Evolutionary conservation across 2,797 vertebrate species (phyloP), one percentile per base, ranked within the genome.

Genomic region (Lophius americanus): DNA sequence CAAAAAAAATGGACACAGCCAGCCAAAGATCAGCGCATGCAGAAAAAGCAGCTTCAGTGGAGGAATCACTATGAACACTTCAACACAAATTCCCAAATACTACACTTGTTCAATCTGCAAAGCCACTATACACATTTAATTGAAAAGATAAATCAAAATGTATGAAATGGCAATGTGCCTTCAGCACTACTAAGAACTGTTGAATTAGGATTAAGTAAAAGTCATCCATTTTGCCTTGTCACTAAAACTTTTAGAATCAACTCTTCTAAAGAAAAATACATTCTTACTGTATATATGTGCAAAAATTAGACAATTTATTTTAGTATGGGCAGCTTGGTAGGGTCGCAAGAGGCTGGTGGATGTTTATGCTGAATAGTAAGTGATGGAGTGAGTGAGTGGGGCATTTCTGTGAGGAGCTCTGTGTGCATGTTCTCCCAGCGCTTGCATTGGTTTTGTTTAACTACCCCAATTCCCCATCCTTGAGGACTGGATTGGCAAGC

Each of bases 91-190:
- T 56, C 9, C n/a, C 32, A 49, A 14, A 74, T 5, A 4, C 41
- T 4, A 51, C 51, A 5, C 32, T 51, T 9, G 32, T 49, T 50
- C 8, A 13, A 49, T 70, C 6, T 60, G 60, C 44, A 70, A 38
- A 57, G 50, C 48, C 13, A 13, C 51, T 23, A 4, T 41, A 42
- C 0, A 0, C 3, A 54, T 39, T 65, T 55, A 75, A 71, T 65
- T 59, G 57, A 59, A 69, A 41, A 47, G 44, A 71, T 55, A 57
- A 68, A 72, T 78, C 56, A 64, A 36, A 65, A 58, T 54, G 46
- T 39, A 4, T 44, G 33, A 68, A 63, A 64, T 33, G 51, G 47
- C 42, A 60, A 36, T 2, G 38, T 44, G 48, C 32, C 71, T 48
- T 50, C 53, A 67, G 9, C 50, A 32, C 23, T 60, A 69, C 61